Conservation (phyloP, 1,140 invertebrate genomes). For the Ceratosolen solmsi region DNA sequence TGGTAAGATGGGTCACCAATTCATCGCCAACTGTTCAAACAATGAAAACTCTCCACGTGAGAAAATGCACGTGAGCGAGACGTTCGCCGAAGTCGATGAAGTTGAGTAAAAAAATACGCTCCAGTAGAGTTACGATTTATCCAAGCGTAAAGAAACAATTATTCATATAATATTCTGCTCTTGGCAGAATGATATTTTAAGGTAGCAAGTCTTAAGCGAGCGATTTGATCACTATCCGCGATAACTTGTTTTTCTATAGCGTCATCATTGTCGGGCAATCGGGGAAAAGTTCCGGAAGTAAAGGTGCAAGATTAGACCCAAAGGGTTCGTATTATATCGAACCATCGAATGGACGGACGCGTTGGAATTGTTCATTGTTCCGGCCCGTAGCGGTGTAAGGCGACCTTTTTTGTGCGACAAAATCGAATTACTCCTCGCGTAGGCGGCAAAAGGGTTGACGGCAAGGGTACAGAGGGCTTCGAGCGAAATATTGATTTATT, state of each 20-base stretch:
- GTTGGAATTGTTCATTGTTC: constrained; percentile 12
- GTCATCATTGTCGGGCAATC: background rate
- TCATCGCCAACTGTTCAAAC: background rate
- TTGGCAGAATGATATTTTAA: too few species aligned
- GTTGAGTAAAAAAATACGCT: too few species aligned
- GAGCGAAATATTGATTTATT: constrained; percentile 30
- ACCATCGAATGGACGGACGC: background rate
- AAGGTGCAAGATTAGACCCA: background rate
- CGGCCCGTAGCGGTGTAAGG: background rate
- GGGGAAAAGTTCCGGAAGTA: background rate
- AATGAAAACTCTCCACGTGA: background rate
- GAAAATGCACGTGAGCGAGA: background rate
- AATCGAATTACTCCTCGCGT: constrained; percentile 23
- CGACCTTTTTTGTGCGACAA: background rate
- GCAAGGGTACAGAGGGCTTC: background rate
- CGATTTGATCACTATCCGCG: too few species aligned
- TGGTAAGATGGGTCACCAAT: background rate
- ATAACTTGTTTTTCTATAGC: too few species aligned
- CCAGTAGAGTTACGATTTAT: too few species aligned
- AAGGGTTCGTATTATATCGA: background rate
- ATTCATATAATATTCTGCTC: too few species aligned
- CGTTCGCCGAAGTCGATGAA: too few species aligned
- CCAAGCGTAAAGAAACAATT: too few species aligned
- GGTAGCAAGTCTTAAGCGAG: too few species aligned
- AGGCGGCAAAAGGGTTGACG: constrained; percentile 32